These are phyloP conservation scores for Poecilia picta DNA, from an alignment of 2,797 vertebrate genomes.

Conservation along the genomic window DNA sequence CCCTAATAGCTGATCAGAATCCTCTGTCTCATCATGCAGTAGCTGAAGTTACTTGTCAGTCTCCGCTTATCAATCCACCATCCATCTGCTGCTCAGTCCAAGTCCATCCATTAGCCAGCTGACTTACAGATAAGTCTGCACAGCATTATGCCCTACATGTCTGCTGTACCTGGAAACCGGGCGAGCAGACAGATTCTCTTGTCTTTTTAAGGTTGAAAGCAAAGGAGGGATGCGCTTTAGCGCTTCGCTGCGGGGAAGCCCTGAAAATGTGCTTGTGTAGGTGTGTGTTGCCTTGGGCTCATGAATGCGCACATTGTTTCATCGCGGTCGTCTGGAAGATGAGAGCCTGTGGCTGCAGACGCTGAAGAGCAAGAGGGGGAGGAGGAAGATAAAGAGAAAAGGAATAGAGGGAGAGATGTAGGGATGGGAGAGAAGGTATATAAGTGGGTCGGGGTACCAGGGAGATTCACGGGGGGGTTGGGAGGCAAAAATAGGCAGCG, in stretches of 20 bases:
- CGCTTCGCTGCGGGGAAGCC: slow-evolving; percentile 65
- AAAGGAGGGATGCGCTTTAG: slow-evolving; percentile 46
- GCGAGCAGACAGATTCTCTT: slow-evolving; percentile 40
- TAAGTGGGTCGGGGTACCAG: slow-evolving; percentile 70
- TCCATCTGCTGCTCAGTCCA: slow-evolving; percentile 70
- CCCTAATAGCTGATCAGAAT: slow-evolving; percentile 29
- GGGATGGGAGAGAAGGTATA: slow-evolving; percentile 49
- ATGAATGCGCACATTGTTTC: slow-evolving; percentile 81
- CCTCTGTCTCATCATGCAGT: slow-evolving; percentile 56
- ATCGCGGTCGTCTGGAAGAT: slow-evolving; percentile 76
- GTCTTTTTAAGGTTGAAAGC: slow-evolving; percentile 26
- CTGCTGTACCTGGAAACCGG: slow-evolving; percentile 49
- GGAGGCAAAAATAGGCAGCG: slow-evolving; percentile 43
- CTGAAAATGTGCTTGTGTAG: slow-evolving; percentile 60
- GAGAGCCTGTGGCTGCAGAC: slow-evolving; percentile 54
- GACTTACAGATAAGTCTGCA: slow-evolving; percentile 34
- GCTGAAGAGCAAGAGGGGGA: slow-evolving; percentile 43
- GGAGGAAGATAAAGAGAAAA: slow-evolving; percentile 32
- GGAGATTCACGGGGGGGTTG: slow-evolving; percentile 65
- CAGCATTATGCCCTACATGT: slow-evolving; percentile 22
- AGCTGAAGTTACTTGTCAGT: slow-evolving; percentile 50
- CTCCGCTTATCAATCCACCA: slow-evolving; percentile 35
- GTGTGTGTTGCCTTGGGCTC: slow-evolving; percentile 52
- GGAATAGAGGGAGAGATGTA: slow-evolving; percentile 31
- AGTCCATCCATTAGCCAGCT: slow-evolving; percentile 42